phyloP scores from a whole-genome alignment of 1,140 invertebrate species.

The Triops longicaudatus region DNA sequence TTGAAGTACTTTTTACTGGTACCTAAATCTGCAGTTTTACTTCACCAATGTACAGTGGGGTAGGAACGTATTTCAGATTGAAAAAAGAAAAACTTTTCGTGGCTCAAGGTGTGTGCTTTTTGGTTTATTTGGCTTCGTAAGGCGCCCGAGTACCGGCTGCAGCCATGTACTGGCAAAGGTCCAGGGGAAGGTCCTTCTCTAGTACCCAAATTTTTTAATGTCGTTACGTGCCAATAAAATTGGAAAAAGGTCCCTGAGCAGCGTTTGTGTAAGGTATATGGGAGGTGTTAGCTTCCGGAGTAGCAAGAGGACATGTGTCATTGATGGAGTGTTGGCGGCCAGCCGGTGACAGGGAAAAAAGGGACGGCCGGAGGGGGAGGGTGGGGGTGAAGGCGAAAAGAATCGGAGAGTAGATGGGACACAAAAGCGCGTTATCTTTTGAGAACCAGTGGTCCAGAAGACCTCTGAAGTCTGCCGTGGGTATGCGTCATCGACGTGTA shows the following conservation, averaged over 20 bases:
- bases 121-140: neutral
- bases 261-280: neutral
- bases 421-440: constrained; percentile 12
- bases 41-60: too few relatives aligned
- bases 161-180: neutral
- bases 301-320: constrained; percentile 11
- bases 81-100: too few relatives aligned
- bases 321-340: constrained; percentile 13
- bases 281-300: constrained; percentile 5
- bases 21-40: too few relatives aligned
- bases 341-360: neutral
- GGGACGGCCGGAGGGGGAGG: neutral
- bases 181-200: neutral
- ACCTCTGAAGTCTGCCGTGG: neutral
- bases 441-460: constrained; percentile 4
- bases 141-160: neutral
- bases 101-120: neutral
- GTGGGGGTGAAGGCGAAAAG: neutral
- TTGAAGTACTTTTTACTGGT: too few relatives aligned
- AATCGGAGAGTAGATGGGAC: neutral
- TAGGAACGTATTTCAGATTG: too few relatives aligned
- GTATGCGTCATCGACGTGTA: constrained; percentile 9
- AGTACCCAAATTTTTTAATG: neutral
- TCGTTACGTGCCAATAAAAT: neutral
- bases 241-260: neutral